A percentile compares a stretch with the other conserved stretches of the same genome.
phyloP scores from a whole-genome alignment of 2,888 invertebrate genomes.

The Tipula unca region DNA sequence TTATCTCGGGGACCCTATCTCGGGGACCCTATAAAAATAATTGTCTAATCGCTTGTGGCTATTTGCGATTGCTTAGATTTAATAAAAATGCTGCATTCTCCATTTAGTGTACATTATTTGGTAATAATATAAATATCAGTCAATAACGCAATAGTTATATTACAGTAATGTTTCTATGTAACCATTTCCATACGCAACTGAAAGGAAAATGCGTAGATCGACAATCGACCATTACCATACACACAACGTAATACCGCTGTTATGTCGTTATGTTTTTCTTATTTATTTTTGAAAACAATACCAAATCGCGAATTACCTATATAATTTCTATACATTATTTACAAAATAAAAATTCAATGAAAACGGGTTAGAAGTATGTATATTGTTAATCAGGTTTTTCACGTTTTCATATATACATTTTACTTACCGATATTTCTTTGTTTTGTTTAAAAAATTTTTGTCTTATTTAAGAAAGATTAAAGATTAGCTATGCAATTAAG shows the following conservation, averaged over 20 bases:
- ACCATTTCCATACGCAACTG: too few species aligned
- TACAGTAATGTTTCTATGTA: too few species aligned
- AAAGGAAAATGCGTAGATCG: too few species aligned
- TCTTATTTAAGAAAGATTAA: conserved; percentile 8
- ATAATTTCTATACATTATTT: background rate
- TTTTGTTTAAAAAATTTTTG: background rate
- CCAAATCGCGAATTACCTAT: background rate
- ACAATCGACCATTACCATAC: background rate
- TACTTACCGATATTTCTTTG: background rate
- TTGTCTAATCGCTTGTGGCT: too few species aligned
- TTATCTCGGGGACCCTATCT: too few species aligned
- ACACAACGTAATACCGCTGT: background rate
- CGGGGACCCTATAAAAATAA: too few species aligned
- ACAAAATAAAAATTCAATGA: background rate
- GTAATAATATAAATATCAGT: too few species aligned
- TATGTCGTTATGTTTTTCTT: background rate
- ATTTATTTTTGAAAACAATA: background rate
- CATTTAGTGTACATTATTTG: too few species aligned
- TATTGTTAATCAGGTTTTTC: background rate
- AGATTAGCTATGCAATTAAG: background rate
- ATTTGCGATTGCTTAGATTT: too few species aligned
- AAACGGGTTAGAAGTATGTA: conserved; percentile 1
- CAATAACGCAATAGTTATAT: too few species aligned
- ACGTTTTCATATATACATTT: conserved; percentile 1
- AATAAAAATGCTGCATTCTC: too few species aligned